Conservation (phyloP, 1,140 invertebrate species). For the Drosophila nannoptera region DNA sequence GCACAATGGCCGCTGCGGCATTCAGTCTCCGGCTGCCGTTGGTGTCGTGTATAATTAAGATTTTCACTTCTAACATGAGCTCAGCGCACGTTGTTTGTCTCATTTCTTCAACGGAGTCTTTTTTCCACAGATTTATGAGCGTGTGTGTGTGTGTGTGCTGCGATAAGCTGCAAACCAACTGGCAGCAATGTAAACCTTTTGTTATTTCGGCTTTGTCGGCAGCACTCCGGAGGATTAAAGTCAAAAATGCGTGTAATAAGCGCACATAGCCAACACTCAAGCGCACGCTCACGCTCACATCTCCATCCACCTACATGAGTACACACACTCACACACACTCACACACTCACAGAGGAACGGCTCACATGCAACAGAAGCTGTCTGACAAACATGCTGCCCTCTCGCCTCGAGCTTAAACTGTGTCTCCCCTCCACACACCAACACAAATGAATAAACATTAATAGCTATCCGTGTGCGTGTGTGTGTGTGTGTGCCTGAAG, state of each 20-base stretch:
- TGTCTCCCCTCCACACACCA: constrained; percentile 30
- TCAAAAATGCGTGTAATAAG: constrained; percentile 78
- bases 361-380: constrained; percentile 47
- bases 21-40: constrained; percentile 65
- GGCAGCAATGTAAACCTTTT: constrained; percentile 74
- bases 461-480: constrained; percentile 36
- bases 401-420: constrained; percentile 36
- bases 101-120: constrained; percentile 21
- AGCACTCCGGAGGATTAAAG: constrained; percentile 74
- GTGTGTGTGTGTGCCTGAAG: constrained; percentile 6
- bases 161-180: constrained; percentile 74
- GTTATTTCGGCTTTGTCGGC: constrained; percentile 73
- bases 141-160: constrained; percentile 33
- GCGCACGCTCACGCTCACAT: constrained; percentile 27
- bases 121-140: constrained; percentile 53
- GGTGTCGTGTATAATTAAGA: constrained; percentile 77
- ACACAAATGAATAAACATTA: constrained; percentile 64
- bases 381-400: constrained; percentile 65
- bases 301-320: background rate
- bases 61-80: constrained; percentile 68
- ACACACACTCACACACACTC: constrained; percentile 12
- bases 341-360: constrained; percentile 17
- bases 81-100: constrained; percentile 37
- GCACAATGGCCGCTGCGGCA: constrained; percentile 54
- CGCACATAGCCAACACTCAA: constrained; percentile 65